Base-by-base conservation (phyloP, 2,888 invertebrate species). In the Lithophane ornitopus region DNA sequence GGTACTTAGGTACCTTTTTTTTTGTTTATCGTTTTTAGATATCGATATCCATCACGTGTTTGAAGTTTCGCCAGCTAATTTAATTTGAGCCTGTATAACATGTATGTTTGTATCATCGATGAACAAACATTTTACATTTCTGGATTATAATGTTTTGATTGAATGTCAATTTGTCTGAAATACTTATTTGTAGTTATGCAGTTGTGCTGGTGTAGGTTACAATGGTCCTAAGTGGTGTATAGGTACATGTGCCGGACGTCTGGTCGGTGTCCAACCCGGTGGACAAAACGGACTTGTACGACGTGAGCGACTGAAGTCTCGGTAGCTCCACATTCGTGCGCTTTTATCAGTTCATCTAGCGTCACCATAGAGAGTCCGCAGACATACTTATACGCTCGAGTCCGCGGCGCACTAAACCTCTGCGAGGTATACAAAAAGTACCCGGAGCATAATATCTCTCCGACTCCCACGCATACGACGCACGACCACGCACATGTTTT, bases 241-340 rank as follows among this genome's bases (percentile, higher is more conserved):
- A 34, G 34, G 34, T 34, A 0, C n/a, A 62, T 49, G 46, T 19
- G 46, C 16, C 46, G 46, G 46, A 19, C 46, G 7, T 12, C 19
- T 19, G 16, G 19, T 19, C 46, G 46, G 46, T 19, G 46, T 49
- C 19, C 46, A 46, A 49, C 19, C 16, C 46, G 0, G 61, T 22
- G 22, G 61, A 61, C 14, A 39, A 22, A 22, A 61, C 34, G 22
- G 61, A 22, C 61, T 22, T 22, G 12, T 39, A 39, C 61, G 16
- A n/a, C n/a, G n/a, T n/a, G n/a, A 41, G 39, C 39, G 62, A 16
- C n/a, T 2, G n/a, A 16, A 39, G 16, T 9, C 22, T 62, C 16
- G 16, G n/a, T 62, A 62, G 62, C n/a, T 41, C 62, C 62, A 41
- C 62, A 41, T n/a, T 41, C 62, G 41, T 62, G 14, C 39, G 39